Evolutionary conservation across 2,888 invertebrate genomes (phyloP).

Genomic region (Philhelius pedissequus): DNA sequence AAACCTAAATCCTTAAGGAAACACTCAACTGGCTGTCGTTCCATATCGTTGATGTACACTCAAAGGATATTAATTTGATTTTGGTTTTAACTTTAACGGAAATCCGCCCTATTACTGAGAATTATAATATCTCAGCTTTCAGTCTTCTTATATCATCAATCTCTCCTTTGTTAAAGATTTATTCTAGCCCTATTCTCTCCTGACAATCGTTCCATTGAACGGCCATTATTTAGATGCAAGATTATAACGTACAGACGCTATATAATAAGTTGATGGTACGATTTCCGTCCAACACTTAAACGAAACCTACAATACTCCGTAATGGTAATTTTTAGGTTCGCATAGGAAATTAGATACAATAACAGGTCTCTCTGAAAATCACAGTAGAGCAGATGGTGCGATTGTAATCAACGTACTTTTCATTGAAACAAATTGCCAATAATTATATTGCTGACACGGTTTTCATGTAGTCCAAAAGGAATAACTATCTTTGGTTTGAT

Average conservation of each 20-base stretch:
- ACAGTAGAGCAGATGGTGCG: slow-evolving; percentile 25
- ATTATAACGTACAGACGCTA: background rate
- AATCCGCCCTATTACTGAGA: background rate
- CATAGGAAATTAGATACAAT: slow-evolving; percentile 52
- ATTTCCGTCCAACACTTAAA: slow-evolving; percentile 43
- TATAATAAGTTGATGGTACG: slow-evolving; percentile 39
- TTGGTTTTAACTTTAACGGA: background rate
- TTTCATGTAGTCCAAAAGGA: slow-evolving; percentile 10
- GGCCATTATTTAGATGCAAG: slow-evolving; percentile 9
- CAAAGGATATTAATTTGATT: background rate
- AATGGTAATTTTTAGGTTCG: slow-evolving; percentile 38
- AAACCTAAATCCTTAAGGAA: no score
- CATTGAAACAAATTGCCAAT: slow-evolving; percentile 64
- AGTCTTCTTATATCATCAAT: background rate
- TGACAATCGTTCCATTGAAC: background rate
- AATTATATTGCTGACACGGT: slow-evolving; percentile 61
- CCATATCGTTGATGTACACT: background rate
- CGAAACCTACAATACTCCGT: slow-evolving; percentile 12
- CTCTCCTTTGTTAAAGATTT: background rate
- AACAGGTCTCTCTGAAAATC: slow-evolving; percentile 19
- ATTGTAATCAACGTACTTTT: slow-evolving; percentile 56
- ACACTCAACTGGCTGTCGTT: background rate
- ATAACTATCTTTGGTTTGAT: background rate
- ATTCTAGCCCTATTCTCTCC: background rate
- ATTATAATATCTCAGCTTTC: background rate